Percentiles rank a stretch among this genome's conserved stretches.
phyloP scores from a whole-genome alignment of 2,113 vertebrate genomes.

The Pachycephala philippinensis region DNA sequence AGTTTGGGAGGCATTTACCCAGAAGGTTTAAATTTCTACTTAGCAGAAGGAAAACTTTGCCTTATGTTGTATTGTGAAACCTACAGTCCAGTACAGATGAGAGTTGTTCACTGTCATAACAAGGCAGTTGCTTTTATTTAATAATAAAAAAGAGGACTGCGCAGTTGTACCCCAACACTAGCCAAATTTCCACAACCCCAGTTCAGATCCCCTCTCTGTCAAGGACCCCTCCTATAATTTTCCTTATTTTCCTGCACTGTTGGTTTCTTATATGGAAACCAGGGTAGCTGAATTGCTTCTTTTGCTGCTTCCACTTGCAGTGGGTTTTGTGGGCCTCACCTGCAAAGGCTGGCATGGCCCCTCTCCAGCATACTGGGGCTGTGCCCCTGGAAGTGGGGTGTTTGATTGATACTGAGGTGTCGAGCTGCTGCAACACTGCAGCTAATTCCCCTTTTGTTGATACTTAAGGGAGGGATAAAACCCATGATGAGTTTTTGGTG shows the following conservation, averaged over 20 bases:
- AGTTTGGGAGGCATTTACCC: background rate
- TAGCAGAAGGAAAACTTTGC: background rate
- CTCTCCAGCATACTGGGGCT: fast-evolving
- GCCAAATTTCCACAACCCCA: background rate
- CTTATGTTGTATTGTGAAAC: background rate
- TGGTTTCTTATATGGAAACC: background rate
- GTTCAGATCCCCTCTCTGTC: background rate
- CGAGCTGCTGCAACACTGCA: background rate
- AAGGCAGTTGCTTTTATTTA: background rate
- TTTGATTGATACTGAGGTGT: background rate
- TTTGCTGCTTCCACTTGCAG: background rate
- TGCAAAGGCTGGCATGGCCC: background rate
- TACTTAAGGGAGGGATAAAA: background rate
- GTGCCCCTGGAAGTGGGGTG: background rate
- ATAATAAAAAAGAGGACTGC: background rate
- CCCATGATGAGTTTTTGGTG: too few relatives aligned
- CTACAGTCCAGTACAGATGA: background rate
- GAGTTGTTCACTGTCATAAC: too few relatives aligned
- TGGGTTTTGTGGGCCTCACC: background rate
- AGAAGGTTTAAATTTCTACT: background rate
- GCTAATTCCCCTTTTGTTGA: background rate
- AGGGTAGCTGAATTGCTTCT: background rate
- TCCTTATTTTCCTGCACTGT: background rate
- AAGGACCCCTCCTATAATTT: background rate
- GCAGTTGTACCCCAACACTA: background rate